Evolutionary conservation across 2,113 vertebrate genomes (phyloP).

Genomic region (Halcyon malimbica): DNA sequence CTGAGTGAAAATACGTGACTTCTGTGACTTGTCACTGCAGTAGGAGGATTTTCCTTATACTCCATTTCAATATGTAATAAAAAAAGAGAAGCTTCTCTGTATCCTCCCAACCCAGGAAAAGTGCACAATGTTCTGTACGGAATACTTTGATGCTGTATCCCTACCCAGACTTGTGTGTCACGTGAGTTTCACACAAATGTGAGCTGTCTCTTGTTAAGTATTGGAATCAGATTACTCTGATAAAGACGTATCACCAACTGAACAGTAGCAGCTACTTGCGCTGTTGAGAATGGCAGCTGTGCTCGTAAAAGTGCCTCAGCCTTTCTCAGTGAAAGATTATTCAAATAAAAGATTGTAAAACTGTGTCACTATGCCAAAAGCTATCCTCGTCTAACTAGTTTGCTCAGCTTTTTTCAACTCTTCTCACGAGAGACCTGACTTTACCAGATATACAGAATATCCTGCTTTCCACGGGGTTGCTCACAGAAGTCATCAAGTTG

Average conservation of each 20-base stretch:
- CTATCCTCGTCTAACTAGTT: constrained; percentile 26
- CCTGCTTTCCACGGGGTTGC: constrained; percentile 1
- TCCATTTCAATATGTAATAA: constrained; percentile 5
- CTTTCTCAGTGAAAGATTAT: background rate
- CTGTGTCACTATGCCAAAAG: background rate
- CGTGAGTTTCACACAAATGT: background rate
- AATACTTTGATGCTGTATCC: background rate
- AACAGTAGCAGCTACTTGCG: constrained; percentile 24
- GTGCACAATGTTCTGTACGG: background rate
- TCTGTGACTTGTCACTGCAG: background rate
- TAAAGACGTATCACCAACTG: background rate
- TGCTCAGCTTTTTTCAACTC: background rate
- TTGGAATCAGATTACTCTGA: background rate
- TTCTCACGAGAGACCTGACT: background rate
- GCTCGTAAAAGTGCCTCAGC: constrained; percentile 28
- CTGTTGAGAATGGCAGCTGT: background rate
- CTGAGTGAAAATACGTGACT: background rate
- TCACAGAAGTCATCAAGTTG: background rate
- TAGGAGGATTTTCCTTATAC: background rate
- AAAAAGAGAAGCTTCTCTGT: background rate
- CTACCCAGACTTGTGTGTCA: background rate
- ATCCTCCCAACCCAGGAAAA: background rate
- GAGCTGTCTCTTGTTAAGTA: constrained; percentile 1
- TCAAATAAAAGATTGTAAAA: constrained; percentile 25
- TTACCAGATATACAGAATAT: background rate